Percentiles rank a stretch among this genome's conserved stretches.
Evolutionary conservation across 2,888 invertebrate species (phyloP).

Genomic region (Orthonychiurus folsomi): DNA sequence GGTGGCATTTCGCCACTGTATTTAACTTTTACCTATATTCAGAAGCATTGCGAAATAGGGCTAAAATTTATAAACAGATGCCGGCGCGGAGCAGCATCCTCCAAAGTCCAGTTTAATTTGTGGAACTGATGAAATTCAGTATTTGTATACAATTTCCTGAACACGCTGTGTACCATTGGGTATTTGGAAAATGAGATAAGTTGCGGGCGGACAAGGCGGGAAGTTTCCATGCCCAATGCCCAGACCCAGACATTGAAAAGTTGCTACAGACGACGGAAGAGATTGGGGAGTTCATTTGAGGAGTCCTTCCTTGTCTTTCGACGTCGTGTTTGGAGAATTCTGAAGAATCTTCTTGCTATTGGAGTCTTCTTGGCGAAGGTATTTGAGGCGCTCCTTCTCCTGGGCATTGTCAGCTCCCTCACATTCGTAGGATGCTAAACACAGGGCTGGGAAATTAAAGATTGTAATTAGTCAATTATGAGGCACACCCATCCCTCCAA

Average conservation of each 20-base stretch:
- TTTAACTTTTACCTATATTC: too few species aligned
- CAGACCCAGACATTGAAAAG: not conserved
- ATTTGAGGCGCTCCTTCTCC: slow-evolving; percentile 39
- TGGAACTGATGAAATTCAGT: too few species aligned
- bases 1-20: too few species aligned
- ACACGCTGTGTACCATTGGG: too few species aligned
- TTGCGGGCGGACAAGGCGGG: not conserved
- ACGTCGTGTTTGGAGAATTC: slow-evolving; percentile 5
- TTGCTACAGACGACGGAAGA: not conserved
- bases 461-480: not conserved
- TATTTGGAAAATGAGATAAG: not conserved
- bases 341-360: slow-evolving; percentile 6
- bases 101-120: too few species aligned
- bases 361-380: slow-evolving; percentile 30
- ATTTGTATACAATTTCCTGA: not conserved
- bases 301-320: slow-evolving; percentile 5
- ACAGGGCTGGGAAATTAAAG: slow-evolving; percentile 27
- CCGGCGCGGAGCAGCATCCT: too few species aligned
- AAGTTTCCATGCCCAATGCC: too few species aligned
- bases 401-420: slow-evolving; percentile 39
- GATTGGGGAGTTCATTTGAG: slow-evolving; percentile 2
- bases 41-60: too few species aligned
- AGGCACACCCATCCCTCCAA: not conserved
- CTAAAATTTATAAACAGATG: too few species aligned
- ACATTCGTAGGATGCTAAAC: slow-evolving; percentile 37